Base-by-base conservation (phyloP, 1,140 invertebrate genomes). In the Agraylea sexmaculata region DNA sequence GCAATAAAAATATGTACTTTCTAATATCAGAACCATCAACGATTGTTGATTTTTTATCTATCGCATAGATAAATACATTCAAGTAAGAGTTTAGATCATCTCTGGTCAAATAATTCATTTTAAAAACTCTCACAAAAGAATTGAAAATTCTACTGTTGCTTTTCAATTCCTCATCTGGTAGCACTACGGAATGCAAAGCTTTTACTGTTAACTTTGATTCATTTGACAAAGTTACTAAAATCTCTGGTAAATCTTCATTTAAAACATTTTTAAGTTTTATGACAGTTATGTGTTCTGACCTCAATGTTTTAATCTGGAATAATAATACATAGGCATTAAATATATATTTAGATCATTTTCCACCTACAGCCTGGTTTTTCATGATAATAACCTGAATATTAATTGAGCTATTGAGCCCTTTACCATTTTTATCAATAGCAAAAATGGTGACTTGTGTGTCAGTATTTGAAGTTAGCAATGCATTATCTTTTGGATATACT, bases 251-350 rank as follows among this genome's bases (percentile, higher is more conserved):
- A 45, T 52, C 39, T 42, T 52, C 47, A 27, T 45, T 18, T 12
- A 47, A 18, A 17, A 21, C 34, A 33, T 44, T 34, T 42, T 44
- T 21, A 7, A 51, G 11, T 27, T 16, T 42, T 13, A 53, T 21
- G 0, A 51, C 21, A 17, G 35, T 36, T 20, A 54, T 37, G 33
- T 54, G 35, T 11, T 47, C 36, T 37, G 43, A n/a, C 20, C 45
- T 30, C 27, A 54, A 43, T n/a, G 42, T 15, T 50, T 51, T 53
- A 3, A 54, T 49, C 52, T 54, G 37, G 18, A 42, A 40, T 37
- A 23, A 36, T 10, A 31, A 48, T 7, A 20, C 21, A 28, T 31
- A 23, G 18, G 3, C 17, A 18, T 33, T 10, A 34, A 32, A 34
- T 12, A 8, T 30, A 17, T 17, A 4, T 25, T 22, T 22, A 17